Percentiles rank a stretch among this genome's conserved stretches.
Conservation (phyloP, 2,113 vertebrate species). For the Lamprologus ornatipinnis region DNA sequence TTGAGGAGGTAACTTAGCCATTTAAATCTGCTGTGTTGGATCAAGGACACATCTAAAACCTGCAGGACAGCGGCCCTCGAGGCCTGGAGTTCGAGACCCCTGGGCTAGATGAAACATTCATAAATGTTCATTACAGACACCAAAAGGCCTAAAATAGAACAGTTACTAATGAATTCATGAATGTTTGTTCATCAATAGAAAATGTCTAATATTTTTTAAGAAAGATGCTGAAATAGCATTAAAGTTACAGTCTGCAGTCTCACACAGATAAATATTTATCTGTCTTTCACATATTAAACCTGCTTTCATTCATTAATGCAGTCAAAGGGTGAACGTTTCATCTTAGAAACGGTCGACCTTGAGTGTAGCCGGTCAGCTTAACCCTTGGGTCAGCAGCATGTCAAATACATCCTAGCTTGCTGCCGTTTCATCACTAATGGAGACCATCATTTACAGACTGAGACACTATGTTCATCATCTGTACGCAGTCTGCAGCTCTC, state of each 20-base stretch:
- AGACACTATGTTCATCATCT: fast-evolving
- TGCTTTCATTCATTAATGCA: background rate
- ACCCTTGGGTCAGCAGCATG: background rate
- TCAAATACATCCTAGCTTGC: background rate
- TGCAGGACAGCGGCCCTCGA: no score
- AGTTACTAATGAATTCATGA: background rate
- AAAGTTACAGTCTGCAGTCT: background rate
- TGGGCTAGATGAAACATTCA: background rate
- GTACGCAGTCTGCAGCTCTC: background rate
- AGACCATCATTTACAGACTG: background rate
- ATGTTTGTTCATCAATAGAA: background rate
- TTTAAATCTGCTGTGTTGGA: no score
- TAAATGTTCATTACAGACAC: background rate
- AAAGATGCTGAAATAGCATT: background rate
- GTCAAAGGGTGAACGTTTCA: background rate
- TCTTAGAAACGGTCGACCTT: background rate
- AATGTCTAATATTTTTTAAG: background rate
- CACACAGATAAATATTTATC: background rate
- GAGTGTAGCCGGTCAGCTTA: background rate
- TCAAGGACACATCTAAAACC: no score
- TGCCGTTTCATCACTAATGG: background rate
- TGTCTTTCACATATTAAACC: fast-evolving
- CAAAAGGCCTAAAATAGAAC: background rate
- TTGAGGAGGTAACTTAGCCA: fast-evolving
- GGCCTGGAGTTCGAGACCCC: no score